Base-by-base conservation (phyloP, 30 jellyfish, hydroid and myxozoan genomes). In the Aurelia aurita region DNA sequence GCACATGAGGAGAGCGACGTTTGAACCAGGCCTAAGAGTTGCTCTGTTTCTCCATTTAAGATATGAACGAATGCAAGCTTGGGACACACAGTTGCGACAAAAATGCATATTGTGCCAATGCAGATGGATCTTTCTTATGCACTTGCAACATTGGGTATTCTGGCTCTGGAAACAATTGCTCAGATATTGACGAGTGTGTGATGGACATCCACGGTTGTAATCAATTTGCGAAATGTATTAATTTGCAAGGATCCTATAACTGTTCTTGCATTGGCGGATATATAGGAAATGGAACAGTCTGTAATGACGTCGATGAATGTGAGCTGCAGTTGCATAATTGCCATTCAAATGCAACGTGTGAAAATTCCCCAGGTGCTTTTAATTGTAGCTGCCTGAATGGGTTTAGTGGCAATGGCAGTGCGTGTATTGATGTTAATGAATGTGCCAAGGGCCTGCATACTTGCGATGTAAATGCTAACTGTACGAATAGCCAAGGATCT, bases 301-400 rank as follows among this genome's bases (percentile, higher is more conserved):
- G 93, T 63, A 39, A 9, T 13, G 96, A 87, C 39, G 60, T 87
- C 54, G 84, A 87, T 46, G 96, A 87, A 69, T 87, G 90, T 58
- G 72, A n/a, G 16, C 16, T 18, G 20, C 73, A 45, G 65, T 28
- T 15, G 28, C 78, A 76, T 14, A 43, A 26, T 23, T 90, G 97
- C 26, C 85, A 90, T 66, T 54, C 29, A 69, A 32, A 74, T 55
- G 90, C 97, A 15, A 51, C 85, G 9, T 90, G 97, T 46, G 29
- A 34, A 12, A 87, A 87, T 70, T 20, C 35, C 58, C 3, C 28
- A 23, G 96, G 96, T 5, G 26, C 66, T 21, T 77, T 16, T 67
- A 65, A 11, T 9, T 87, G 96, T 67, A 65, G 57, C 19, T 87
- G 96, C 47, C 25, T 21, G n/a, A 9, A 16, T 7, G 96, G 96